These are phyloP conservation scores for Petrophora chlorosata DNA, from an alignment of 2,888 invertebrate species.

Conservation along the genomic window DNA sequence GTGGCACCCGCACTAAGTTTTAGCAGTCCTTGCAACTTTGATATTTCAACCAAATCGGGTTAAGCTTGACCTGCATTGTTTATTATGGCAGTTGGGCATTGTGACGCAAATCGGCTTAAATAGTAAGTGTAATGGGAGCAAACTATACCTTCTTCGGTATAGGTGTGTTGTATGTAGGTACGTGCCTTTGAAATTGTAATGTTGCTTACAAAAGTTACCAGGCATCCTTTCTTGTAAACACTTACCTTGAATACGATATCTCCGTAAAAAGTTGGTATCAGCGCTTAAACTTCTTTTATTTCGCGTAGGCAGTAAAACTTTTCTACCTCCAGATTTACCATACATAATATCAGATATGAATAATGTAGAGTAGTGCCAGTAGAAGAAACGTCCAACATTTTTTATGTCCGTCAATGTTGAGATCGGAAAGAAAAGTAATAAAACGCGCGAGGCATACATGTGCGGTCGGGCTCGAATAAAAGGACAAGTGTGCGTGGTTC, in stretches of 20 bases:
- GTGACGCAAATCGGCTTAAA: conserved; percentile 7
- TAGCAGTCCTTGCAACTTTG: conserved; percentile 41
- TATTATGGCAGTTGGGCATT: conserved; percentile 28
- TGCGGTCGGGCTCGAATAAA: conserved; percentile 67
- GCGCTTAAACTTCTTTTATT: conserved; percentile 2
- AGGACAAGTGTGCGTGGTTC: conserved; percentile 53
- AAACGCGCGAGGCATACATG: conserved; percentile 59
- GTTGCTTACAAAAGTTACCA: not conserved
- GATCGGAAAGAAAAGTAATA: conserved; percentile 65
- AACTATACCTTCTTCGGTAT: no score
- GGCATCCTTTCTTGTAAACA: not conserved
- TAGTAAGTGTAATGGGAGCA: not conserved
- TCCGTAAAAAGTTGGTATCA: not conserved
- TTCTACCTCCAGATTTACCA: conserved; percentile 28
- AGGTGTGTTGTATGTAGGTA: not conserved
- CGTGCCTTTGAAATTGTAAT: no score
- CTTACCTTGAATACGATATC: not conserved
- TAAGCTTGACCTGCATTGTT: conserved; percentile 39
- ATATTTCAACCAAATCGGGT: conserved; percentile 41
- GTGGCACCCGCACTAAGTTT: conserved; percentile 42
- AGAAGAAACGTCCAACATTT: conserved; percentile 47
- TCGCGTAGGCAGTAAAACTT: conserved; percentile 24
- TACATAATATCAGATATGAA: conserved; percentile 38
- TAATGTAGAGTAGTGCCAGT: conserved; percentile 40
- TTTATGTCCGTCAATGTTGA: conserved; percentile 48